phyloP scores from a whole-genome alignment of 2,888 invertebrate species.

The Linyphia triangularis region DNA sequence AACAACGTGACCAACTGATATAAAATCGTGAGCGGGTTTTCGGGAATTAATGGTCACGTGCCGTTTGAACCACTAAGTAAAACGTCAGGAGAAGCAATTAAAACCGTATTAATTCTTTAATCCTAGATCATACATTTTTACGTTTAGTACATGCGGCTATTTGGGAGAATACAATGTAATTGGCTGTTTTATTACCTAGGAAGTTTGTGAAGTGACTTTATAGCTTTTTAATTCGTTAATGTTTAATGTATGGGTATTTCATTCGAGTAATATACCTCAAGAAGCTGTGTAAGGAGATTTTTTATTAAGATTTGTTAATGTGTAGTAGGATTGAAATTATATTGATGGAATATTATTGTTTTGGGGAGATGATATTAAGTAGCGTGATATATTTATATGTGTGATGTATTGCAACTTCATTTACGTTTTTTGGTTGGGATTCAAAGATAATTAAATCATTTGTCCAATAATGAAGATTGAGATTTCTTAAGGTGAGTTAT shows the following conservation, averaged over 20 bases:
- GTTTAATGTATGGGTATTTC: not conserved
- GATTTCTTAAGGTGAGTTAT: too few relatives aligned
- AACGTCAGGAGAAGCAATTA: constrained; percentile 5
- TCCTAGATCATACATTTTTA: not conserved
- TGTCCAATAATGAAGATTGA: too few relatives aligned
- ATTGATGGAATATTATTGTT: not conserved
- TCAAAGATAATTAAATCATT: too few relatives aligned
- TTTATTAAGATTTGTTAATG: not conserved
- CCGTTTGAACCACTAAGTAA: not conserved
- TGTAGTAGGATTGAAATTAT: not conserved
- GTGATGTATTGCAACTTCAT: too few relatives aligned
- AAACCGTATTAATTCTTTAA: not conserved
- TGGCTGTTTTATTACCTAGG: not conserved
- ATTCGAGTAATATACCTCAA: not conserved
- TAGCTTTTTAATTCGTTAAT: not conserved
- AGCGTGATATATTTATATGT: too few relatives aligned
- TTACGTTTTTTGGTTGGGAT: too few relatives aligned
- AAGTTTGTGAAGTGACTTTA: not conserved
- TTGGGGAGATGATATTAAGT: too few relatives aligned
- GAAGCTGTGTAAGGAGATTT: not conserved
- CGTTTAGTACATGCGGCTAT: not conserved
- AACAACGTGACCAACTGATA: constrained; percentile 2
- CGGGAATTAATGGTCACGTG: not conserved
- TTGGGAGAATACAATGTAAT: not conserved
- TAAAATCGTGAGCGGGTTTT: not conserved